A percentile compares a stretch with the other conserved stretches of the same genome.
Conservation (phyloP, 2,113 vertebrate genomes). For the Callorhinus ursinus region DNA sequence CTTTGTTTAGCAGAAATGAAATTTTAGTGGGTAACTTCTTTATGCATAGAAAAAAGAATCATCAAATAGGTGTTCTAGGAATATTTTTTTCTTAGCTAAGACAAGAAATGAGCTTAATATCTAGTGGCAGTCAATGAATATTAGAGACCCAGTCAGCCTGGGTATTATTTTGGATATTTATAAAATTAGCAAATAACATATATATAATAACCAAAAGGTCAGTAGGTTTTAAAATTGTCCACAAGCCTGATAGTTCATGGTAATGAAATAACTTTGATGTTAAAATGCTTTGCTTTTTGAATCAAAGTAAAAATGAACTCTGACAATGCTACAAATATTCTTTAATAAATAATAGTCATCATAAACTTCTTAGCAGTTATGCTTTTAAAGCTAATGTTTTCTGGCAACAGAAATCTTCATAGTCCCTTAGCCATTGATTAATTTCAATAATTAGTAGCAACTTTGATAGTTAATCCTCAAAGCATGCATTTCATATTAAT, state of each 20-base stretch:
- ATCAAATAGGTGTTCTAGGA: not conserved
- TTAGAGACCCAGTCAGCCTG: not conserved
- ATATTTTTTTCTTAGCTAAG: not conserved
- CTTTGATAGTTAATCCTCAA: slow-evolving; percentile 58
- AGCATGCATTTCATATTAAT: slow-evolving; percentile 58
- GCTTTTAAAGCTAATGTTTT: slow-evolving; percentile 33
- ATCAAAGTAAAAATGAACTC: slow-evolving; percentile 1
- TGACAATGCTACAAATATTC: not conserved
- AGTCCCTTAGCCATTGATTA: slow-evolving; percentile 54
- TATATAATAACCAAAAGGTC: not conserved
- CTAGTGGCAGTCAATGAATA: not conserved
- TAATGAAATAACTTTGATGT: not conserved
- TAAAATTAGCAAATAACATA: not conserved
- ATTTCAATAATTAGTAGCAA: slow-evolving; percentile 57
- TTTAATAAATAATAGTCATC: not conserved
- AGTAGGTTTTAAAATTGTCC: slow-evolving; percentile 19
- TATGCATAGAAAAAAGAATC: not conserved
- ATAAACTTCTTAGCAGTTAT: slow-evolving; percentile 22
- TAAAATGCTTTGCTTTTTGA: slow-evolving; percentile 1
- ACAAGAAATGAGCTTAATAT: not conserved
- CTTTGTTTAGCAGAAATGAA: not conserved
- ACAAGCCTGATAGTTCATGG: not conserved
- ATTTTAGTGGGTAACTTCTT: not conserved
- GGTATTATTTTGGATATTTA: not conserved
- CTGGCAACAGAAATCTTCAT: slow-evolving; percentile 26